Evolutionary conservation across 2,113 vertebrate genomes (phyloP).

Genomic region (Podarcis raffonei): DNA sequence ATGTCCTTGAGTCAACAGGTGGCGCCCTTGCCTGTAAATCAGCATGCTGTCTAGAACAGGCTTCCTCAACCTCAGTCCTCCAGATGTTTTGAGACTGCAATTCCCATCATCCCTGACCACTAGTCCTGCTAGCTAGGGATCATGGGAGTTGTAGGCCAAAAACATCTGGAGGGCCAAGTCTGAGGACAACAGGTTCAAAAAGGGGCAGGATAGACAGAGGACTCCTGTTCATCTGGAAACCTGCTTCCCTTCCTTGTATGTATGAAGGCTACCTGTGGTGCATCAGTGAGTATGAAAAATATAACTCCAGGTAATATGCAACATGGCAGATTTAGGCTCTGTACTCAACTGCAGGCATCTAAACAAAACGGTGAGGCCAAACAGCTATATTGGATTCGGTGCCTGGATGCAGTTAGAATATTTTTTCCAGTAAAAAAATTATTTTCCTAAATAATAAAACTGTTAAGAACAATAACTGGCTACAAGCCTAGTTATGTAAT

Average conservation of each 20-base stretch:
- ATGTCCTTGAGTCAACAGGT: conserved; percentile 21
- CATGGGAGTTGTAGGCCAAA: too few species aligned
- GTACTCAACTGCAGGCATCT: background rate
- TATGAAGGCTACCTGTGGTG: background rate
- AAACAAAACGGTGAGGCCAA: background rate
- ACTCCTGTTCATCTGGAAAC: too few species aligned
- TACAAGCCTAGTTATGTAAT: too few species aligned
- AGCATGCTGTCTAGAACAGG: background rate
- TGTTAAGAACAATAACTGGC: too few species aligned
- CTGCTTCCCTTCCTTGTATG: too few species aligned
- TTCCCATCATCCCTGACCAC: too few species aligned
- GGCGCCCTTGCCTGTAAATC: conserved; percentile 32
- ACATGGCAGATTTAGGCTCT: background rate
- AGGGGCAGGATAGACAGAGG: too few species aligned
- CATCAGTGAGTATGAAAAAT: background rate
- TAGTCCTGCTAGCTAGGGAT: too few species aligned
- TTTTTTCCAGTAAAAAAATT: background rate
- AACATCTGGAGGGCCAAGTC: too few species aligned
- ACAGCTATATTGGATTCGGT: background rate
- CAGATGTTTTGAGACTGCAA: too few species aligned
- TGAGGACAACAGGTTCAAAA: background rate
- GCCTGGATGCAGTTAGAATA: background rate
- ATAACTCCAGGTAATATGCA: background rate
- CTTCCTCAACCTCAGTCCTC: too few species aligned
- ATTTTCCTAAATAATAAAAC: too few species aligned